These are phyloP conservation scores for Pica pica DNA, from an alignment of 2,113 vertebrate species.

Conservation along the genomic window DNA sequence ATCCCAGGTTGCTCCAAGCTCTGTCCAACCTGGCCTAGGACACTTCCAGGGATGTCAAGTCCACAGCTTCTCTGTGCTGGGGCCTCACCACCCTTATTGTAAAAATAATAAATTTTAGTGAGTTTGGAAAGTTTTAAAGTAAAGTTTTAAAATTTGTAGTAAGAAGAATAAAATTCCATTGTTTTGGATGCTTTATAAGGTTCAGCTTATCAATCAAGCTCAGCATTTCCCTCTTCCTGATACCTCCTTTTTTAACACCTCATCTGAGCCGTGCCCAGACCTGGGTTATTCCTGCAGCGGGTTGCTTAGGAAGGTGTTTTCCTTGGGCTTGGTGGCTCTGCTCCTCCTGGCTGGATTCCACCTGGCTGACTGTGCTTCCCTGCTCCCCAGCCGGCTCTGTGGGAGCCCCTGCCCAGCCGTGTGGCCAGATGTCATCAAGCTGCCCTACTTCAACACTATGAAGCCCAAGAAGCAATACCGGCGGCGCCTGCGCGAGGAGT, in stretches of 20 bases:
- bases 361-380: background rate
- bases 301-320: background rate
- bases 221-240: background rate
- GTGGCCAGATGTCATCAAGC: slow-evolving; percentile 97
- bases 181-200: background rate
- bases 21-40: accelerated
- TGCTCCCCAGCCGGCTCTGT: slow-evolving; percentile 85
- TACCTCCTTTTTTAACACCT: background rate
- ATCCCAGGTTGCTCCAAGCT: background rate
- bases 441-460: slow-evolving; percentile 98
- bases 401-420: slow-evolving; percentile 94
- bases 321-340: background rate
- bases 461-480: slow-evolving; percentile 99
- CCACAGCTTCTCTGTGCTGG: background rate
- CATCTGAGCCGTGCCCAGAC: background rate
- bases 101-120: background rate
- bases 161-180: background rate
- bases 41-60: background rate
- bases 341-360: accelerated
- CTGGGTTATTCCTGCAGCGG: accelerated
- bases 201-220: no score
- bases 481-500: slow-evolving; percentile 91
- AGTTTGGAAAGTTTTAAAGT: background rate
- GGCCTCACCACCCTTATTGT: background rate
- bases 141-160: accelerated